A percentile compares a stretch with the other conserved stretches of the same genome.
Evolutionary conservation across 2,797 vertebrate species (phyloP).

Genomic region (Lagorchestes hirsutus): DNA sequence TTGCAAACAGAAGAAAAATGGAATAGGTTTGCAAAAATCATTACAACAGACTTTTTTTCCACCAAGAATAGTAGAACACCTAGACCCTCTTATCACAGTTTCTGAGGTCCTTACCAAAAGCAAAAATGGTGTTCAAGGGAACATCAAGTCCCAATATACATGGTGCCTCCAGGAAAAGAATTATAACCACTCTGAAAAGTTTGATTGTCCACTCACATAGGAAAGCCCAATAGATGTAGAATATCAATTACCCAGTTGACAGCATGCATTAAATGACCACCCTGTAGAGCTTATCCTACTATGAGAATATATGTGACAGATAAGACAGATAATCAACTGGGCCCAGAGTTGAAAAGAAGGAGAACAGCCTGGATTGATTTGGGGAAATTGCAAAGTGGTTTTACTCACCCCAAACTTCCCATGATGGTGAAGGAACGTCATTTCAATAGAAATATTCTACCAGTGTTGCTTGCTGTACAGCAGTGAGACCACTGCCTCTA

Average conservation of each 20-base stretch:
- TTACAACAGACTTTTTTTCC: not conserved
- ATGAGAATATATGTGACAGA: not conserved
- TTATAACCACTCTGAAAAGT: not conserved
- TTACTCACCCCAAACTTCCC: not conserved
- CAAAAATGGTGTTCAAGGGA: not conserved
- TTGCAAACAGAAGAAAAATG: not conserved
- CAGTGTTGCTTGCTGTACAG: not conserved
- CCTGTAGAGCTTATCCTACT: not conserved
- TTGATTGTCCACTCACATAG: not conserved
- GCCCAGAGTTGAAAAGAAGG: not conserved
- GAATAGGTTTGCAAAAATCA: not conserved
- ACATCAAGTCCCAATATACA: not conserved
- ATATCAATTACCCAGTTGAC: not conserved
- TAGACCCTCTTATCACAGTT: not conserved
- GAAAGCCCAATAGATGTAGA: not conserved
- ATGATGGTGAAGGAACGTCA: not conserved
- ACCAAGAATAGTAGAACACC: not conserved
- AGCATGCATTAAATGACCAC: not conserved
- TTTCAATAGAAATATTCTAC: not conserved
- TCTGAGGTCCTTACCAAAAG: not conserved
- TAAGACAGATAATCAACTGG: not conserved
- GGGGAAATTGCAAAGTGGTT: not conserved
- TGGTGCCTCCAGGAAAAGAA: not conserved
- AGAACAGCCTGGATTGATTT: not conserved
- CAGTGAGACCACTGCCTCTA: not conserved